phyloP scores from a whole-genome alignment of 1,140 invertebrate species.

The Archegozetes longisetosus region DNA sequence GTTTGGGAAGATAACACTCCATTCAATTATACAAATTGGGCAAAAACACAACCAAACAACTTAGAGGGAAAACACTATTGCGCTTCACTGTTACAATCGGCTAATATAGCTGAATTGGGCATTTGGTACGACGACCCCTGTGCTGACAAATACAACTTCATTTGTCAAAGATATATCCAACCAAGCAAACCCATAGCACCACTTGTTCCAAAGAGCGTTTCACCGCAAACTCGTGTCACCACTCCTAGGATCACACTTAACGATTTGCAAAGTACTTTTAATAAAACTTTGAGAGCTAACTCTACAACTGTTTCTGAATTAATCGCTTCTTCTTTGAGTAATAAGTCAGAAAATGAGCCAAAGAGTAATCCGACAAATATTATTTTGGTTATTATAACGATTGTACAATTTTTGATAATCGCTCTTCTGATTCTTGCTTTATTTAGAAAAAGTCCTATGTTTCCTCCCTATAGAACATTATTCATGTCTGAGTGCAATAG shows the following conservation, averaged over 20 bases:
- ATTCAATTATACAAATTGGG: slow-evolving; percentile 23
- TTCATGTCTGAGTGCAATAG: background rate
- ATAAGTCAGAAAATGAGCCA: background rate
- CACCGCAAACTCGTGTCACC: too few relatives aligned
- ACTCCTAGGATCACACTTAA: background rate
- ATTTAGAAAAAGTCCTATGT: background rate
- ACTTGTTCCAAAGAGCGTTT: background rate
- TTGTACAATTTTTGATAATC: background rate
- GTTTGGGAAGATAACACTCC: slow-evolving; percentile 19
- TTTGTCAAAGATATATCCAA: background rate
- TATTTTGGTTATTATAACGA: background rate
- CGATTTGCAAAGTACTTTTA: background rate
- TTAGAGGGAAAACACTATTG: background rate
- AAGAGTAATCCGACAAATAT: background rate
- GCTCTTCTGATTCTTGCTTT: background rate
- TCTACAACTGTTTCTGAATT: background rate
- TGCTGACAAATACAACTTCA: background rate
- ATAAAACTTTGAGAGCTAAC: background rate
- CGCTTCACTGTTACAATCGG: background rate
- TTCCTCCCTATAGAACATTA: background rate
- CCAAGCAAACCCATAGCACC: background rate
- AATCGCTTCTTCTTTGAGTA: background rate
- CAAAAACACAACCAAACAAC: background rate
- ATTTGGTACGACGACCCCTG: background rate
- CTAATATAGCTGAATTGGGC: background rate